Percentiles rank a stretch among this genome's conserved stretches.
Conservation (phyloP, 2,888 invertebrate genomes). For the Ypsolopha scabrella region DNA sequence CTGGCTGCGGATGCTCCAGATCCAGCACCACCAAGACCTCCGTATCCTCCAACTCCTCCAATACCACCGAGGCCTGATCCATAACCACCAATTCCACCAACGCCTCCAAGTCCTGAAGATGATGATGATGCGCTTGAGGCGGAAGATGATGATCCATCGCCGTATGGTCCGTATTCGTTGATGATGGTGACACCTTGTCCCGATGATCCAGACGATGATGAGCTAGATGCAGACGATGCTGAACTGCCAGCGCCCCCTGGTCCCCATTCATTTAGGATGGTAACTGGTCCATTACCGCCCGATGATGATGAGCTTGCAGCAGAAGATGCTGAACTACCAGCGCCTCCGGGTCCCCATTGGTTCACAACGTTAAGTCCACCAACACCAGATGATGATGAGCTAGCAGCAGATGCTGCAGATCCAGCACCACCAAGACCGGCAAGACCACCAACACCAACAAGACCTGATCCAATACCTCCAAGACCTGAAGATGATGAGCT, state of each 20-base stretch:
- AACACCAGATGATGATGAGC: neutral
- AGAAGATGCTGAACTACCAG: neutral
- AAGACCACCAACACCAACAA: neutral
- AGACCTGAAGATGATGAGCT: neutral
- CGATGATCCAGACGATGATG: neutral
- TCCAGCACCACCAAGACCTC: neutral
- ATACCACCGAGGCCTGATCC: neutral
- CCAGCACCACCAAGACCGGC: neutral
- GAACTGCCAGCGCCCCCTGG: neutral
- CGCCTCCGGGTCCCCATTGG: neutral
- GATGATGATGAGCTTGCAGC: slow-evolving; percentile 3
- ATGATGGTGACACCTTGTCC: neutral
- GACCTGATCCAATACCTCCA: neutral
- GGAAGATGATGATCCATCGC: neutral
- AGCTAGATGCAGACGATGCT: neutral
- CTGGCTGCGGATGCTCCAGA: neutral
- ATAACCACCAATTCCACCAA: neutral
- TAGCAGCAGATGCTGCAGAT: neutral
- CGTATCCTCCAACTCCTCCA: neutral
- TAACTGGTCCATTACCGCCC: neutral
- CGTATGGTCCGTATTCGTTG: neutral
- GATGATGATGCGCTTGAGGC: slow-evolving; percentile 1
- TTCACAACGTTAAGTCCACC: neutral
- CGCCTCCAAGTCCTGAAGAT: neutral
- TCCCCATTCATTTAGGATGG: neutral